These are phyloP conservation scores for Corythaeola cristata DNA, from an alignment of 2,113 vertebrate genomes.

Conservation along the genomic window DNA sequence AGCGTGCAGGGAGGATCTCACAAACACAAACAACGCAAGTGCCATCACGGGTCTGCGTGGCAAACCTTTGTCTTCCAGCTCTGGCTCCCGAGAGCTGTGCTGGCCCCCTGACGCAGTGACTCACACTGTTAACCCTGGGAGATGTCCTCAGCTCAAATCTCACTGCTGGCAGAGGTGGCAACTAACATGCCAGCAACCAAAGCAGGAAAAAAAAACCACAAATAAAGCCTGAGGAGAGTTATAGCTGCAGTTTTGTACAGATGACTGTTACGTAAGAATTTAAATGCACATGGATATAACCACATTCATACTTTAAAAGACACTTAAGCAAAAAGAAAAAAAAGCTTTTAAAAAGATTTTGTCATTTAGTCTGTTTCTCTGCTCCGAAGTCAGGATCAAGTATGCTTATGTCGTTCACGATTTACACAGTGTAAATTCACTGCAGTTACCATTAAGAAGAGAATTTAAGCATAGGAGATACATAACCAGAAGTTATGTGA, in stretches of 20 bases:
- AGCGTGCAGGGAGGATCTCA: background rate
- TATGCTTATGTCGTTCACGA: background rate
- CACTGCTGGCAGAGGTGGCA: background rate
- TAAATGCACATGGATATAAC: background rate
- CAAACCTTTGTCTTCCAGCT: background rate
- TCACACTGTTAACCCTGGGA: background rate
- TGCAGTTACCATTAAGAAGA: background rate
- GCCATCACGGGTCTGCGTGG: accelerated
- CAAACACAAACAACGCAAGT: too few relatives aligned
- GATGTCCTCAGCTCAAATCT: background rate
- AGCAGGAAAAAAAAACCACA: background rate
- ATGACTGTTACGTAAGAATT: background rate
- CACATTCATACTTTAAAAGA: background rate
- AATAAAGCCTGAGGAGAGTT: background rate
- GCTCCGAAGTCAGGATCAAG: background rate
- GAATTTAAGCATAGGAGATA: background rate
- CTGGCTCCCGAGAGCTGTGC: background rate
- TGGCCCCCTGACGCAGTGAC: background rate
- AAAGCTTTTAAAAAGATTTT: background rate
- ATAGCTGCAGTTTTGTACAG: background rate
- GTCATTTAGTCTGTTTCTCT: background rate
- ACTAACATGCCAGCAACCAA: background rate
- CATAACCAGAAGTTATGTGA: background rate
- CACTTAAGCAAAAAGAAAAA: background rate
- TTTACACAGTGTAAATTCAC: background rate